phyloP scores from a whole-genome alignment of 1,140 invertebrate genomes.

The Reticulitermes speratus region DNA sequence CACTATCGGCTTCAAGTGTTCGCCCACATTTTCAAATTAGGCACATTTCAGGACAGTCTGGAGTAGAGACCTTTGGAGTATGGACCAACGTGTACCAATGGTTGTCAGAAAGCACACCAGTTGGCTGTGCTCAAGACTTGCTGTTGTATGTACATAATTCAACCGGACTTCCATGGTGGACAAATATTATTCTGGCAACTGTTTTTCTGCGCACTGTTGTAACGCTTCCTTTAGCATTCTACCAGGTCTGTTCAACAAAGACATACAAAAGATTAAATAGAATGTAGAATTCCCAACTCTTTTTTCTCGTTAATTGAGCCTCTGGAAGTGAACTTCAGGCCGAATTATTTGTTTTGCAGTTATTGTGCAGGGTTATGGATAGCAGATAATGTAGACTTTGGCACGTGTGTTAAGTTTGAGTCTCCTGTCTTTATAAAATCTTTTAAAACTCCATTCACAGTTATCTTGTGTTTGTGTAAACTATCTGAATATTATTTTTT shows the following conservation, averaged over 20 bases:
- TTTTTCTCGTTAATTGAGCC: background rate
- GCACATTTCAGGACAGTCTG: background rate
- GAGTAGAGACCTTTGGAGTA: background rate
- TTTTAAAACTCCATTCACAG: no score
- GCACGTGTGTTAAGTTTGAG: no score
- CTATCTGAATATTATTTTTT: no score
- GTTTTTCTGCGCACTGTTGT: conserved; percentile 61
- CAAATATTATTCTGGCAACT: conserved; percentile 69
- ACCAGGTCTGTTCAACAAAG: conserved; percentile 52
- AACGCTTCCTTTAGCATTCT: conserved; percentile 73
- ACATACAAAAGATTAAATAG: no score
- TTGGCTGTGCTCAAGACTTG: conserved; percentile 63
- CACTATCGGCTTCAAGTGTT: background rate
- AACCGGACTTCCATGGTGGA: conserved; percentile 81
- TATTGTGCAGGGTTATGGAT: no score
- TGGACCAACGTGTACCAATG: conserved; percentile 29
- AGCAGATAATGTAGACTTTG: no score
- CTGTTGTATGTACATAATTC: conserved; percentile 65
- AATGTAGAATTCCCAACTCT: no score
- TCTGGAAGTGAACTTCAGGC: background rate
- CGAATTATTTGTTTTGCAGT: no score
- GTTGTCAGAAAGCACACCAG: conserved; percentile 64
- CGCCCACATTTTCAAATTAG: background rate
- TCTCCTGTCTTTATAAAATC: no score
- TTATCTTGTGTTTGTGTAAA: no score